Base-by-base conservation (phyloP, 1,140 invertebrate species). In the Trichomalopsis sarcophagae region DNA sequence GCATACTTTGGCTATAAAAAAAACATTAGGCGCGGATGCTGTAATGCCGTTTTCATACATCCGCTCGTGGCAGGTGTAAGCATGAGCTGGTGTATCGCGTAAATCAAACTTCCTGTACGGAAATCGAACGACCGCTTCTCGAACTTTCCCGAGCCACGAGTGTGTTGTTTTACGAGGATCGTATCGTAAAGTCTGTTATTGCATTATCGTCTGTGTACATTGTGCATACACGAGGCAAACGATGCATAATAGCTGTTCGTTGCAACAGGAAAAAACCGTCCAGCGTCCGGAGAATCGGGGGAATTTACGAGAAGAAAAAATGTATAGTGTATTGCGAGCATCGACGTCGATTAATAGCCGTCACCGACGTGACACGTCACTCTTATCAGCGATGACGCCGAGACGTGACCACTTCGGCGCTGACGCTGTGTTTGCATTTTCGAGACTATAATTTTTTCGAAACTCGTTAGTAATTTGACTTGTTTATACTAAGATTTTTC, bases 301-400 rank as follows among this genome's bases (percentile, higher is more conserved):
- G 33, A 74, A 74, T 44, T 40, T 40, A 17, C 69, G 73, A 74
- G 36, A 74, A 74, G 10, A 71, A 71, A 71, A 36, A 21, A 74
- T 7, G 27, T 27, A 36, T 74, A 74, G 13, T 71, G 27, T 71
- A 27, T 27, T 27, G 69, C n/a, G 69, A 27, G 4, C 27, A 27
- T 27, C 69, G 69, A 27, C 69, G 13, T 47, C 69, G 69, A 27
- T 27, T 68, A 36, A 68, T 74, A 30, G 71, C 27, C 73, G 36
- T 75, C 75, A 40, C 3, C 40, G 40, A 9, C 1, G n/a, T 1
- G 75, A 77, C 75, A 50, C 75, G 75, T 77, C 36, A 77, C 50
- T 30, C 44, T 77, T 77, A 77, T 77, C 75, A 44, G 75, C n/a
- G n/a, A n/a, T 40, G 44, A 77, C 33, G 80, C 40, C 68, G 50